A percentile compares a stretch with the other conserved stretches of the same genome.
phyloP scores from a whole-genome alignment of 1,140 invertebrate species.

The Berghia stephanieae region DNA sequence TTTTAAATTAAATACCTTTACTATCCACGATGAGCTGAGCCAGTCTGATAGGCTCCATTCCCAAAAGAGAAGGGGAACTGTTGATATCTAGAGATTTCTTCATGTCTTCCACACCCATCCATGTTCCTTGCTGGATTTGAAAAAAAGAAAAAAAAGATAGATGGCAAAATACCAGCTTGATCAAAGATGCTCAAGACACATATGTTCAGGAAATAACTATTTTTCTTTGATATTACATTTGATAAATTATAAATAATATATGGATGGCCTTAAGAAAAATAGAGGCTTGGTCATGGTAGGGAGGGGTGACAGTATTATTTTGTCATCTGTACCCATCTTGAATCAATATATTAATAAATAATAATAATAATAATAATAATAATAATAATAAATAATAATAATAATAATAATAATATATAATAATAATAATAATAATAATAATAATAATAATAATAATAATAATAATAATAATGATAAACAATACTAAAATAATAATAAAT shows the following conservation, averaged over 20 bases:
- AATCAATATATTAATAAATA: neutral
- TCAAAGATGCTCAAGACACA: no score
- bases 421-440: neutral
- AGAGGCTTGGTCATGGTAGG: neutral
- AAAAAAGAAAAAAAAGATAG: slow-evolving; percentile 1
- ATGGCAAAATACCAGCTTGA: no score
- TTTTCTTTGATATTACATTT: neutral
- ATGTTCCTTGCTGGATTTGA: slow-evolving; percentile 29
- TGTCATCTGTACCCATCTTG: neutral
- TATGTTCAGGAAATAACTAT: neutral
- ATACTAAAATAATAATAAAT: neutral
- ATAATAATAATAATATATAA: neutral
- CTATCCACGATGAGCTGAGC: slow-evolving; percentile 43
- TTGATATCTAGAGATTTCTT: slow-evolving; percentile 39
- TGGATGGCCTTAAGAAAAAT: neutral
- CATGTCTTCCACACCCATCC: slow-evolving; percentile 49
- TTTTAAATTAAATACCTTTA: slow-evolving; percentile 16
- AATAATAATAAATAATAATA: neutral
- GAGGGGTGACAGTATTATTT: neutral
- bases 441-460: neutral
- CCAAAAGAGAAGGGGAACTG: slow-evolving; percentile 39
- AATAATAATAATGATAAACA: neutral
- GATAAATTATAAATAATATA: neutral
- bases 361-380: neutral
- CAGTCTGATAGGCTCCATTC: slow-evolving; percentile 47